These are phyloP conservation scores for Vespertilio murinus DNA, from an alignment of 2,797 vertebrate species.

Conservation along the genomic window DNA sequence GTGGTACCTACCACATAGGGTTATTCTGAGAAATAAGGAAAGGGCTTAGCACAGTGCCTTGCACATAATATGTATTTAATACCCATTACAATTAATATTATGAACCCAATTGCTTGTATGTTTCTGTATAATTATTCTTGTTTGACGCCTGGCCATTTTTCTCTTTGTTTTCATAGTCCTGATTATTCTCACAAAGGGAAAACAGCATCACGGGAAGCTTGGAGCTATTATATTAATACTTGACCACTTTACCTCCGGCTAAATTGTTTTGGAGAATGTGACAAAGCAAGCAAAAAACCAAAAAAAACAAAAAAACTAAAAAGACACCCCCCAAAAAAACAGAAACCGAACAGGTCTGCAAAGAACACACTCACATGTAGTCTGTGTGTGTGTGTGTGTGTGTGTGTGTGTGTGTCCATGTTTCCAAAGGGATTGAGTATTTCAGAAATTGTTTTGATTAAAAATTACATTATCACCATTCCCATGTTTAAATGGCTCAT, in stretches of 20 bases:
- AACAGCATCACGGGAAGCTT: slow-evolving; percentile 12
- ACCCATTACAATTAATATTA: background rate
- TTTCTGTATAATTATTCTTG: slow-evolving; percentile 50
- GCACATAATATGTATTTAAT: background rate
- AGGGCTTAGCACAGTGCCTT: background rate
- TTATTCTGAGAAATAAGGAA: slow-evolving; percentile 46
- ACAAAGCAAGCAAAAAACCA: background rate
- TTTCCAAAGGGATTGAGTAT: background rate
- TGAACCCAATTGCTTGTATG: background rate
- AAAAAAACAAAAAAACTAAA: background rate
- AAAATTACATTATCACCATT: background rate
- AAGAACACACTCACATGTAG: background rate
- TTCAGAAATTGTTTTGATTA: slow-evolving; percentile 9
- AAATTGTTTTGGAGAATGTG: slow-evolving; percentile 21
- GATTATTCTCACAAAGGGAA: slow-evolving; percentile 32
- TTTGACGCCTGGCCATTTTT: slow-evolving; percentile 12
- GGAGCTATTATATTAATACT: slow-evolving; percentile 43
- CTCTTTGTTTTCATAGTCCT: background rate
- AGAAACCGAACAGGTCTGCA: background rate
- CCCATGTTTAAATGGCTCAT: background rate
- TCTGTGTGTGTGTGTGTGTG: background rate
- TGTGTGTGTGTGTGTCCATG: background rate
- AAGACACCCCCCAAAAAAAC: no score
- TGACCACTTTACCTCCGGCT: background rate
- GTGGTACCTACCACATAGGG: background rate